Percentiles rank a stretch among this genome's conserved stretches.
Conservation (phyloP, 2,888 invertebrate species). For the Gortyna flavago region DNA sequence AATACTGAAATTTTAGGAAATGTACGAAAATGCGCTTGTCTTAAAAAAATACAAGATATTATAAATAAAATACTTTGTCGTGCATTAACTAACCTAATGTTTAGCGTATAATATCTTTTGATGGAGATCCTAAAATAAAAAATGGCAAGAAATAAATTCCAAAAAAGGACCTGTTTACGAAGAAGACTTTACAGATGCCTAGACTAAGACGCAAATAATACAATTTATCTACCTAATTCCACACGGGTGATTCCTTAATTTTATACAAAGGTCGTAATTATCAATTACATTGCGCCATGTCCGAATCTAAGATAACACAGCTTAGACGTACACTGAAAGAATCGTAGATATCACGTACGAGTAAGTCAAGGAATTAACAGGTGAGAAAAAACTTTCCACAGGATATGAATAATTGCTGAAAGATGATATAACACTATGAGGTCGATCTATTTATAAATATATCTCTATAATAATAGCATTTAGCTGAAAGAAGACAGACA, state of each 20-base stretch:
- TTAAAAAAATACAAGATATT: neutral
- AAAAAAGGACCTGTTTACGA: neutral
- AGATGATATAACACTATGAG: slow-evolving; percentile 45
- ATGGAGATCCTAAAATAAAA: too few relatives aligned
- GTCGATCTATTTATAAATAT: slow-evolving; percentile 43
- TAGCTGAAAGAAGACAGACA: slow-evolving; percentile 40
- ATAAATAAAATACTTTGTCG: too few relatives aligned
- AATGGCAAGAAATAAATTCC: neutral
- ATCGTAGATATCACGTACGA: slow-evolving; percentile 54
- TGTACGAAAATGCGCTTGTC: neutral
- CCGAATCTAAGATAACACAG: slow-evolving; percentile 57
- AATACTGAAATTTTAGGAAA: neutral
- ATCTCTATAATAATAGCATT: slow-evolving; percentile 26
- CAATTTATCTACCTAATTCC: slow-evolving; percentile 2
- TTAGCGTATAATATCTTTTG: too few relatives aligned
- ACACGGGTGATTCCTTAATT: slow-evolving; percentile 4
- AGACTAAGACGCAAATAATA: neutral
- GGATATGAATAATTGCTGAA: slow-evolving; percentile 43
- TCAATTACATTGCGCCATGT: slow-evolving; percentile 30
- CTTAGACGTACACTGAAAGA: slow-evolving; percentile 46
- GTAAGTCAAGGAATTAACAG: slow-evolving; percentile 50
- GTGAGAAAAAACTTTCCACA: slow-evolving; percentile 55
- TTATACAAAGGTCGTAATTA: slow-evolving; percentile 25
- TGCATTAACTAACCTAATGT: too few relatives aligned
- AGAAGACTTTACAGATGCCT: neutral